phyloP scores from a whole-genome alignment of 2,888 invertebrate genomes.

The Platypus cylindrus region DNA sequence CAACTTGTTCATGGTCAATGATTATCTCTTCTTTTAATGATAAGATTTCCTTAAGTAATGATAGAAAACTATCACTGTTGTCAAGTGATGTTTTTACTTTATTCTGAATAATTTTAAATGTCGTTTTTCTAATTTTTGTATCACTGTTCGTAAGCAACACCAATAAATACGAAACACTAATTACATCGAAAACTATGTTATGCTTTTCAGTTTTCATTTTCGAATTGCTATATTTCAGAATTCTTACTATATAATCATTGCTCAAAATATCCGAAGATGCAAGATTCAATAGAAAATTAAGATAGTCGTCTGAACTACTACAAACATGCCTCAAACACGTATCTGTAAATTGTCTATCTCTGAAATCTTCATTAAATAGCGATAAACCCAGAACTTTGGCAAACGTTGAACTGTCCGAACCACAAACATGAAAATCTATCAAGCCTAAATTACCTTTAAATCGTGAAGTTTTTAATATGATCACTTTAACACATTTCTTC shows the following conservation, averaged over 20 bases:
- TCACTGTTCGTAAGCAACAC: slow-evolving; percentile 4
- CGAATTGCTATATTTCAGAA: slow-evolving; percentile 3
- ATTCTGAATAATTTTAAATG: background rate
- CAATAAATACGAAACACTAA: slow-evolving; percentile 13
- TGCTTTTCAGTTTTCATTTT: slow-evolving; percentile 5
- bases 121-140: slow-evolving; percentile 3
- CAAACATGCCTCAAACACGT: slow-evolving; percentile 35
- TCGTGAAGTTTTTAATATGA: too few species aligned
- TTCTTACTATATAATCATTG: background rate
- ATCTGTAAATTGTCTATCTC: slow-evolving; percentile 17
- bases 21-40: slow-evolving; percentile 40
- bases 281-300: slow-evolving; percentile 20
- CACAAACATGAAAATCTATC: slow-evolving; percentile 35
- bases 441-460: slow-evolving; percentile 32
- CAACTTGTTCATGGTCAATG: slow-evolving; percentile 53
- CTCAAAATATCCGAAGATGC: slow-evolving; percentile 11
- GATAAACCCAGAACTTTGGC: slow-evolving; percentile 1
- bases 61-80: background rate
- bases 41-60: slow-evolving; percentile 16
- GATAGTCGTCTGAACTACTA: slow-evolving; percentile 11
- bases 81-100: too few species aligned
- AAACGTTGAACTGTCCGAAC: background rate
- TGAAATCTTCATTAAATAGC: slow-evolving; percentile 1
- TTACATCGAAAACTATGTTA: slow-evolving; percentile 10
- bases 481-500: too few species aligned